A percentile compares a stretch with the other conserved stretches of the same genome.
Evolutionary conservation across 2,797 vertebrate species (phyloP).

Genomic region (Pteropus rufus): DNA sequence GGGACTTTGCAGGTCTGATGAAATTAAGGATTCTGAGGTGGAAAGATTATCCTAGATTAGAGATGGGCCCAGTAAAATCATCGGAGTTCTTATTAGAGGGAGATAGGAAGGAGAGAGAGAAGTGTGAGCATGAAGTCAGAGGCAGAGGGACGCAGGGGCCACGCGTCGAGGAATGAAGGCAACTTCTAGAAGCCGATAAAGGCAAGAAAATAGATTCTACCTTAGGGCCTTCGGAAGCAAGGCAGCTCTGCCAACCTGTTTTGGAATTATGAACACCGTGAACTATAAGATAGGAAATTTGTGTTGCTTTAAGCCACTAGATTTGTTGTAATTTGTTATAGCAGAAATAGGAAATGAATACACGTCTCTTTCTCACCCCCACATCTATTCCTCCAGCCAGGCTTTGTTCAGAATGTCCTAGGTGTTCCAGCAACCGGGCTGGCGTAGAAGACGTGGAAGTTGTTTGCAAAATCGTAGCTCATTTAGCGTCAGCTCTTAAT

Average conservation of each 20-base stretch:
- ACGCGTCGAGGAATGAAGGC: background rate
- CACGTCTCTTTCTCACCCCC: background rate
- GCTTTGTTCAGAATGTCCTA: background rate
- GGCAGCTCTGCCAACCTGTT: background rate
- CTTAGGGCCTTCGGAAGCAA: background rate
- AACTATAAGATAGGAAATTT: background rate
- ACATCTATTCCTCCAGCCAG: background rate
- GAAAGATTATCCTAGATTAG: background rate
- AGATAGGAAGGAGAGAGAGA: background rate
- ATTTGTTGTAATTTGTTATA: background rate
- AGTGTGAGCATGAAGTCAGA: background rate
- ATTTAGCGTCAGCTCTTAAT: background rate
- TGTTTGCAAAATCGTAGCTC: background rate
- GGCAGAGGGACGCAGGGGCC: background rate
- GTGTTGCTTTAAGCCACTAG: background rate
- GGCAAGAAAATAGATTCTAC: background rate
- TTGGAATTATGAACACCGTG: background rate
- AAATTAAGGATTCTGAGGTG: background rate
- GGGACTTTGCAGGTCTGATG: background rate
- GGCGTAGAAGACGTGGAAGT: background rate
- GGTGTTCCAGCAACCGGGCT: background rate
- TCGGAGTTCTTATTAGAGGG: background rate
- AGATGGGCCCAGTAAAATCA: background rate
- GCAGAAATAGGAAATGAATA: background rate
- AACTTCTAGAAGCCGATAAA: background rate